Evolutionary conservation across 2,888 invertebrate genomes (phyloP), one percentile per base, ranked within the genome.

Genomic region (Drosophila neonasuta): DNA sequence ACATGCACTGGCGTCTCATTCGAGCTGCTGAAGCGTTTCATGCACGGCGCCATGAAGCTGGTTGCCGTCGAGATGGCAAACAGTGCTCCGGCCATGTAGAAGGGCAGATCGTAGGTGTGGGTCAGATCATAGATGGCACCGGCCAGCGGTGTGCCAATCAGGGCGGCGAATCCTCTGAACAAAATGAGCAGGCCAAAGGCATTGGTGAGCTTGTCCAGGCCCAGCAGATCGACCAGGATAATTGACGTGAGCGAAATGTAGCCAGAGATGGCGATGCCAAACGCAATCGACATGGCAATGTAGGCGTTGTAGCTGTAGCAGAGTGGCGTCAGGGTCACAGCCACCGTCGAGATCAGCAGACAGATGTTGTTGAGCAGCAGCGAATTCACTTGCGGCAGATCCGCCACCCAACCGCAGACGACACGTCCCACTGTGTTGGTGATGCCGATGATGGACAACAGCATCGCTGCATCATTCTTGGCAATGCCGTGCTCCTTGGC

Each of bases 191-290:
- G 93, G 10, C 99, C 99, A 91, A 99, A 99, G 49, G 99, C 98
- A 91, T 97, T 99, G 49, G 99, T 99, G 79, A 99, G 92, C 90
- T 96, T 96, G 89, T 99, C 98, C 89, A 99, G 92, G 1, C 99
- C 99, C 50, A 99, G 93, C 39, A 99, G 93, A 91, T 99, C 99
- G 79, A 99, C 98, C 71, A 99, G 93, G 89, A 99, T 98, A 89
- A 99, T 99, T 51, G 99, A 99, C 44, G 99, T 99, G 65, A 99
- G 92, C 9, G 99, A 98, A 88, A 99, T 98, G 92, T 97, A 99
- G 70, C 98, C 98, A 71, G 99, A 97, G 79, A 97, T 95, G 86
- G 97, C 97, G 76, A 98, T 92, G 69, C 98, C 99, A 90, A 98
- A 99, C 87, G 96, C 95, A 75, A 97, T 93, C 39, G 97, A 94